A percentile compares a stretch with the other conserved stretches of the same genome.
These are phyloP conservation scores for Sepioteuthis lessoniana DNA, from an alignment of 2,888 invertebrate genomes.

Conservation along the genomic window DNA sequence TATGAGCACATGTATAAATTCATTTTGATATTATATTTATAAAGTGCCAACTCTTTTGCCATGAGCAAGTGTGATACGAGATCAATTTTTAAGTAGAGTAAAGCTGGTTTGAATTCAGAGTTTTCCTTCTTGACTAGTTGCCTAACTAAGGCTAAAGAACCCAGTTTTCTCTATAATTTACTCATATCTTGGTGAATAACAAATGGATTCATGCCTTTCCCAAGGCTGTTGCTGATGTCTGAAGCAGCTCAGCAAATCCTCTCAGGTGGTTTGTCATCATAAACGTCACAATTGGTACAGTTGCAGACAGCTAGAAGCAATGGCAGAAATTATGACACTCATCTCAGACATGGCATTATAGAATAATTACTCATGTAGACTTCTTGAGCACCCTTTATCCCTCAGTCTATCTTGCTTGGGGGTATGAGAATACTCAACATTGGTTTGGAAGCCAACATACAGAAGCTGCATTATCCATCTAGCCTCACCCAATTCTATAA, in stretches of 20 bases:
- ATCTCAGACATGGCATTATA: neutral
- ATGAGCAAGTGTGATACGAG: too few relatives aligned
- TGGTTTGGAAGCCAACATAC: neutral
- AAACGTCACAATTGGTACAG: neutral
- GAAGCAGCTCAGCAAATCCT: neutral
- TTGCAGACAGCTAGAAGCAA: neutral
- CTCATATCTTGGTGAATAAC: too few relatives aligned
- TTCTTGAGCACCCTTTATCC: neutral
- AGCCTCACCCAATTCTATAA: neutral
- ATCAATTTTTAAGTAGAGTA: too few relatives aligned
- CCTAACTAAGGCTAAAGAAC: too few relatives aligned
- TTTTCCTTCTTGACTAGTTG: too few relatives aligned
- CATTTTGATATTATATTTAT: neutral
- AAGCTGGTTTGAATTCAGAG: too few relatives aligned
- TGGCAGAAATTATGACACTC: neutral
- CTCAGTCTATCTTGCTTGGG: neutral
- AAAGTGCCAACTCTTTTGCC: neutral
- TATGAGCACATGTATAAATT: neutral
- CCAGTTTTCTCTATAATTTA: too few relatives aligned
- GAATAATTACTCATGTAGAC: neutral
- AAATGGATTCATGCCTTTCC: too few relatives aligned
- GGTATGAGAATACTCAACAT: neutral
- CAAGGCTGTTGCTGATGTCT: neutral
- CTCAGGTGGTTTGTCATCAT: neutral
- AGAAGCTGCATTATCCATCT: neutral